A percentile compares a stretch with the other conserved stretches of the same genome.
Evolutionary conservation across 2,888 invertebrate genomes (phyloP).

Genomic region (Leptura quadrifasciata): DNA sequence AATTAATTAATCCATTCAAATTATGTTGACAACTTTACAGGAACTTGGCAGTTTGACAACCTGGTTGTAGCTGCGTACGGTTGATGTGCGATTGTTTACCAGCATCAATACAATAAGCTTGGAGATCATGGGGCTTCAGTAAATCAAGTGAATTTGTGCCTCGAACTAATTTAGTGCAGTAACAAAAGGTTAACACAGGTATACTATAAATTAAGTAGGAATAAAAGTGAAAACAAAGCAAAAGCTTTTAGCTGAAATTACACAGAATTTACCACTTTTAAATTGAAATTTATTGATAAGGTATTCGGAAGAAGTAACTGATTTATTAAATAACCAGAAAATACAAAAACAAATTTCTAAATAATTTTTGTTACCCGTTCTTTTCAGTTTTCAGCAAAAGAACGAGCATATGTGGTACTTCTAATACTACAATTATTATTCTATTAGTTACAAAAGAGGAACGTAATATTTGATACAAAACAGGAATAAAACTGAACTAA

Average conservation of each 20-base stretch:
- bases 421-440: no score
- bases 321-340: no score
- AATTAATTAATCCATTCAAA: conserved; percentile 8
- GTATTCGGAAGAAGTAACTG: no score
- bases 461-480: no score
- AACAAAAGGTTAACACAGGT: not conserved
- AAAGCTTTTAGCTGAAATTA: not conserved
- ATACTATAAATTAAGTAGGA: not conserved
- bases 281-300: no score
- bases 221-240: not conserved
- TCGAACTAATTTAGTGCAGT: not conserved
- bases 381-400: no score
- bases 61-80: not conserved
- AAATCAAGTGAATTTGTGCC: not conserved
- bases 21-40: conserved; percentile 19
- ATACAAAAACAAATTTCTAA: no score
- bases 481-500: no score
- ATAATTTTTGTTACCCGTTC: no score
- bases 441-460: no score
- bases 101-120: not conserved
- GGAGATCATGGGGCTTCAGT: not conserved
- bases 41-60: conserved; percentile 24
- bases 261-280: no score
- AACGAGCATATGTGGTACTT: no score
- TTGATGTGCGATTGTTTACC: conserved; percentile 3